Evolutionary conservation across 92 coral and sea anemone species (phyloP).

Genomic region (Diadumene lineata): DNA sequence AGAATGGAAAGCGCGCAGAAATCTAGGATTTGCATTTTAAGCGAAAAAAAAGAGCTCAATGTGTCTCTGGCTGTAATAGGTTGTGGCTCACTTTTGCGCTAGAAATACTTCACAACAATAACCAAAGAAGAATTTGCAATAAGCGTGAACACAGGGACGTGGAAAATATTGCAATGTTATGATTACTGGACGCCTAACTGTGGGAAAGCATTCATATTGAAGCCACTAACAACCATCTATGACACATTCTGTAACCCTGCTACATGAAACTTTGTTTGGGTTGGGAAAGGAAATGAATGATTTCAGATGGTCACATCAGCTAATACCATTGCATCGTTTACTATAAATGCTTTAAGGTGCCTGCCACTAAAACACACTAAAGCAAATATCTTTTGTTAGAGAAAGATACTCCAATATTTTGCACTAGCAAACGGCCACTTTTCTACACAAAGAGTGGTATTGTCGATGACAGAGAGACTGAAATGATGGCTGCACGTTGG

Average conservation of each 20-base stretch:
- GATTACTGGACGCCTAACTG: slow-evolving; percentile 56
- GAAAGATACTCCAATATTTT: slow-evolving; percentile 41
- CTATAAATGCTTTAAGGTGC: slow-evolving; percentile 54
- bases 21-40: no score
- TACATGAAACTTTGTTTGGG: slow-evolving; percentile 46
- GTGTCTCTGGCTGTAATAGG: no score
- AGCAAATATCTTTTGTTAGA: slow-evolving; percentile 31
- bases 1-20: slow-evolving; percentile 30
- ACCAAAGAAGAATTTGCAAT: background rate
- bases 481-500: slow-evolving; percentile 51
- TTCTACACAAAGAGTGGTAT: slow-evolving; percentile 26
- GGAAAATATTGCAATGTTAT: slow-evolving; percentile 46
- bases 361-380: slow-evolving; percentile 56
- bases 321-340: slow-evolving; percentile 46
- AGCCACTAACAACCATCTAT: slow-evolving; percentile 32
- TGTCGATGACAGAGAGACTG: slow-evolving; percentile 46
- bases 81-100: slow-evolving; percentile 47
- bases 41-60: no score
- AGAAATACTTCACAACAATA: slow-evolving; percentile 37
- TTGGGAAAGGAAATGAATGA: slow-evolving; percentile 43
- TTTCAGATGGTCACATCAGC: slow-evolving; percentile 29
- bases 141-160: slow-evolving; percentile 15
- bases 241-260: no score
- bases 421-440: no score
- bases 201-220: slow-evolving; percentile 44